Percentiles rank a stretch among this genome's conserved stretches.
Evolutionary conservation across 2,888 invertebrate genomes (phyloP).

Genomic region (Trilocha varians): DNA sequence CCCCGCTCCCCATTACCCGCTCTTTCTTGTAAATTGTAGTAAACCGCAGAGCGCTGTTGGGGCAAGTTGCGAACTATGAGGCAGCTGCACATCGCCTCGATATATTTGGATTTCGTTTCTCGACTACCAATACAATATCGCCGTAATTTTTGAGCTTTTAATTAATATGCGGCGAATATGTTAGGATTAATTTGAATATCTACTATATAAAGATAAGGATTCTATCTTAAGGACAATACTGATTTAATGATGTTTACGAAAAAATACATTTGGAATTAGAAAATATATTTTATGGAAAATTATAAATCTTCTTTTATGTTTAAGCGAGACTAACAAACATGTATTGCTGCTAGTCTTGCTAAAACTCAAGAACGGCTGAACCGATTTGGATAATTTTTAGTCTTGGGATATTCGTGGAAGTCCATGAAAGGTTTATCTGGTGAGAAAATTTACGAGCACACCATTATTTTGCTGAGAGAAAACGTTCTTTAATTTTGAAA

Average conservation of each 20-base stretch:
- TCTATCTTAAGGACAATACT: not conserved
- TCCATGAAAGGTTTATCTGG: no score
- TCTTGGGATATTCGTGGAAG: no score
- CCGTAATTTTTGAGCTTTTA: constrained; percentile 24
- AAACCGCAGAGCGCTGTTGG: constrained; percentile 11
- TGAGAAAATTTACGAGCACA: no score
- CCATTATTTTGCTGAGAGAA: no score
- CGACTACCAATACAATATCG: constrained; percentile 23
- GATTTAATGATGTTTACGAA: not conserved
- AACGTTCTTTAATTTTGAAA: no score
- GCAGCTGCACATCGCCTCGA: constrained; percentile 37
- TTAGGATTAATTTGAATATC: no score
- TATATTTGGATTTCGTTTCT: constrained; percentile 33
- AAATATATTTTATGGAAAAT: no score
- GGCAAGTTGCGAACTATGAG: constrained; percentile 34
- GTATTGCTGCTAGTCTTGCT: no score
- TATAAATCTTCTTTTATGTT: no score
- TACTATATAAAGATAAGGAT: constrained; percentile 12
- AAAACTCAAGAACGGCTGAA: no score
- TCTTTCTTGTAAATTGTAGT: constrained; percentile 14
- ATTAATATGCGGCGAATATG: constrained; percentile 5
- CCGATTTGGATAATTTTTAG: no score
- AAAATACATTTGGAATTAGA: not conserved
- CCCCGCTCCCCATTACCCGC: not conserved
- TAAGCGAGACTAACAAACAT: no score